Conservation (phyloP, 2,888 invertebrate species). For the Labia minor region DNA sequence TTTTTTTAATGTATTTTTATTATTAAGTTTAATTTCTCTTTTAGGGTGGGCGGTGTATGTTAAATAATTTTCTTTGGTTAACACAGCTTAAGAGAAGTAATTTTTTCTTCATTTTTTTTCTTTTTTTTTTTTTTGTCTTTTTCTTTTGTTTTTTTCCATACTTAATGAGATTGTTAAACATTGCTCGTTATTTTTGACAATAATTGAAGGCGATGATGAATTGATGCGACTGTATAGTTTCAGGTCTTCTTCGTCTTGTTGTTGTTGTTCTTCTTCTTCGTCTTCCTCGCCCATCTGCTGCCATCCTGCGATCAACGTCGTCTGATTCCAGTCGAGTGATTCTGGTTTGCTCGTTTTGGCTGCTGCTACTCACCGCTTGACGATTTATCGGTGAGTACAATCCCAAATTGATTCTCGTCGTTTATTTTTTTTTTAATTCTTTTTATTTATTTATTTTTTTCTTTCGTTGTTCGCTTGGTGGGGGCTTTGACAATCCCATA, state of each 20-base stretch:
- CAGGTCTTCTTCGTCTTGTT: no score
- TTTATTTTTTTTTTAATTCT: no score
- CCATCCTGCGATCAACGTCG: not conserved
- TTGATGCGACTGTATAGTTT: not conserved
- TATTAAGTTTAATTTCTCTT: no score
- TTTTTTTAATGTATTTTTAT: no score
- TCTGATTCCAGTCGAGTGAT: not conserved
- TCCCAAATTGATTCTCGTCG: not conserved
- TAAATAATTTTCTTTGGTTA: not conserved
- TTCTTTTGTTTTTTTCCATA: no score
- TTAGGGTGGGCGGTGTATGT: not conserved
- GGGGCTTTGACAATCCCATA: not conserved
- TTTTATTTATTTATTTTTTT: no score
- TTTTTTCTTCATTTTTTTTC: no score
- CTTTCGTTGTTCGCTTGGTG: no score
- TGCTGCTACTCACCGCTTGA: not conserved
- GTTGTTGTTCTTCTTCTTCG: no score
- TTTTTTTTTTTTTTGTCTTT: no score
- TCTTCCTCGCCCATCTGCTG: no score
- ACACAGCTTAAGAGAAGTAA: not conserved
- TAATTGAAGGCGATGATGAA: not conserved
- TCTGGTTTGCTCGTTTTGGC: not conserved
- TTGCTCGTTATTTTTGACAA: constrained; percentile 13
- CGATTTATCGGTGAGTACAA: not conserved
- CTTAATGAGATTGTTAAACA: no score